Evolutionary conservation across 2,797 vertebrate species (phyloP).

Genomic region (Scomberomorus guttatus): DNA sequence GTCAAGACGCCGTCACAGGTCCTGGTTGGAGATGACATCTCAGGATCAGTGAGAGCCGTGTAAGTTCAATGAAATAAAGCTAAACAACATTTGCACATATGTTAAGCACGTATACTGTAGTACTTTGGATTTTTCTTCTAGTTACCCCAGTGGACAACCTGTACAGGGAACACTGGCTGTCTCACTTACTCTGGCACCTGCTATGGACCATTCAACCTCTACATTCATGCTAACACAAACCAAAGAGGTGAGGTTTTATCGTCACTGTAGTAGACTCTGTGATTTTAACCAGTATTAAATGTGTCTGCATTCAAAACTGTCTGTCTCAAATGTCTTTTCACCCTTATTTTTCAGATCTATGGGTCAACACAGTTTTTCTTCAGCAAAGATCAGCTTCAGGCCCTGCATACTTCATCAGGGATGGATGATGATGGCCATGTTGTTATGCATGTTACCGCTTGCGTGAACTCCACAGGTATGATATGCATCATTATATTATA

Average conservation of each 20-base stretch:
- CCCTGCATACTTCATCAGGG: conserved; percentile 11
- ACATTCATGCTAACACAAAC: conserved; percentile 45
- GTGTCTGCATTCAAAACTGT: neutral
- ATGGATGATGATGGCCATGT: neutral
- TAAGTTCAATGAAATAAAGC: conserved; percentile 53
- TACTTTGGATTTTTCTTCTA: conserved; percentile 17
- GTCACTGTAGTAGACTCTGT: neutral
- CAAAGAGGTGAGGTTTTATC: conserved; percentile 60
- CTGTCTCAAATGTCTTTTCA: neutral
- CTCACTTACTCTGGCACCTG: conserved; percentile 36
- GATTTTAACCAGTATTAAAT: neutral
- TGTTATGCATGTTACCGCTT: conserved; percentile 42
- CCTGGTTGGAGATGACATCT: conserved; percentile 62
- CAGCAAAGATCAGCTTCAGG: conserved; percentile 54
- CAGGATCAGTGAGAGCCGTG: conserved; percentile 76
- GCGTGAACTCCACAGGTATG: conserved; percentile 64
- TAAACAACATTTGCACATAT: neutral
- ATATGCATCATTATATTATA: neutral
- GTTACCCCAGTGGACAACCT: conserved; percentile 65
- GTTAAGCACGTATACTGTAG: neutral
- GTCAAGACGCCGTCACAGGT: conserved; percentile 56
- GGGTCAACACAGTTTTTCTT: conserved; percentile 75
- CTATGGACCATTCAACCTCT: neutral
- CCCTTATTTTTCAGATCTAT: conserved; percentile 64
- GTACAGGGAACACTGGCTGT: conserved; percentile 64